Evolutionary conservation across 1,140 invertebrate genomes (phyloP).

Genomic region (Scaptomyza hsui): DNA sequence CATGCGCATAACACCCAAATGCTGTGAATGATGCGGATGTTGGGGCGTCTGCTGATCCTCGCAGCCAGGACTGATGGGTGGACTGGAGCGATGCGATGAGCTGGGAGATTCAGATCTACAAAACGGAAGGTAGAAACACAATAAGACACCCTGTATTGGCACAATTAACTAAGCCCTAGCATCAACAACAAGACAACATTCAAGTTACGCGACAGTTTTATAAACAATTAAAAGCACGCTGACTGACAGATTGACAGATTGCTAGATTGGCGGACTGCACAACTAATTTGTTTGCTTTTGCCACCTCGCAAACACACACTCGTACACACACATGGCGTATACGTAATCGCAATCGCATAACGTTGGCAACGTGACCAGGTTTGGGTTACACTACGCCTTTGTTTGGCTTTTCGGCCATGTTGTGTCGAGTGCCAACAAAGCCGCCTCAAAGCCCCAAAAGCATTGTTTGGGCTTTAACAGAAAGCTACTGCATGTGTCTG

Average conservation of each 20-base stretch:
- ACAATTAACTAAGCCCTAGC: constrained; percentile 50
- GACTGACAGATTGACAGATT: neutral
- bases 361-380: constrained; percentile 57
- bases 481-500: neutral
- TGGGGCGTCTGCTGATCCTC: constrained; percentile 74
- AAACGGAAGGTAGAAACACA: neutral
- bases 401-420: constrained; percentile 60
- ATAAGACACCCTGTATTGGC: constrained; percentile 50
- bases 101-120: constrained; percentile 82
- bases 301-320: constrained; percentile 38
- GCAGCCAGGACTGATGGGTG: constrained; percentile 83
- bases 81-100: constrained; percentile 83
- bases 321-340: constrained; percentile 52
- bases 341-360: constrained; percentile 65
- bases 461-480: constrained; percentile 18
- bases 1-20: constrained; percentile 68
- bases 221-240: constrained; percentile 65
- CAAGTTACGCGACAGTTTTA: constrained; percentile 56
- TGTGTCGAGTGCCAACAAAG: constrained; percentile 71
- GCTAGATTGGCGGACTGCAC: constrained; percentile 11
- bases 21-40: constrained; percentile 50
- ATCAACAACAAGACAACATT: constrained; percentile 48
- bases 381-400: constrained; percentile 19
- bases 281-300: constrained; percentile 74
- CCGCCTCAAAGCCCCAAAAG: constrained; percentile 61